A percentile compares a stretch with the other conserved stretches of the same genome.
Conservation (phyloP, 2,888 invertebrate species). For the Andrena bucephala region DNA sequence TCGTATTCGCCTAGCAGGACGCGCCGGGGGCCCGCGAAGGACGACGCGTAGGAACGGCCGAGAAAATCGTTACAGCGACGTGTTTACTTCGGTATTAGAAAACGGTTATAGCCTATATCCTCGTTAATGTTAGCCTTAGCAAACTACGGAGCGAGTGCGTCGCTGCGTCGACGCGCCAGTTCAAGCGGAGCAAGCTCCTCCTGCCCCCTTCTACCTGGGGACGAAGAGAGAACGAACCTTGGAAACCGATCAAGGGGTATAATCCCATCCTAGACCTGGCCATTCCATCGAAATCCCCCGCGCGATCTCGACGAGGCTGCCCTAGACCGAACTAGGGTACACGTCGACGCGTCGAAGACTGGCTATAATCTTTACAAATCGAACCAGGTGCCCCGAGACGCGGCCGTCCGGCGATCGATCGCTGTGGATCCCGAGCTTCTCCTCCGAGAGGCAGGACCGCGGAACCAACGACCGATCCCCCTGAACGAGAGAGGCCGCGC, state of each 20-base stretch:
- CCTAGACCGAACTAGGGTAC: not conserved
- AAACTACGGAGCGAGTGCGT: conserved; percentile 69
- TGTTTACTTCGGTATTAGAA: conserved; percentile 73
- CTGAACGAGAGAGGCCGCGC: not conserved
- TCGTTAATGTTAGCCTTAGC: conserved; percentile 67
- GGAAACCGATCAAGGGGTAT: not conserved
- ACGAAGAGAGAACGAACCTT: not conserved
- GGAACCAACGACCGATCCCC: not conserved
- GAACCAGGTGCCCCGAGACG: conserved; percentile 45
- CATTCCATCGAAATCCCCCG: not conserved
- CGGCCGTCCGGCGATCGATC: conserved; percentile 23
- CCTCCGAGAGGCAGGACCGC: not conserved
- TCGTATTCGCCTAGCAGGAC: not conserved
- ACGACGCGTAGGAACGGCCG: conserved; percentile 58
- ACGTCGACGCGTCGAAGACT: conserved; percentile 50
- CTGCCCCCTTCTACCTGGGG: not conserved
- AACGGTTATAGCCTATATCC: conserved; percentile 72
- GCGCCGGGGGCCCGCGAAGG: conserved; percentile 11
- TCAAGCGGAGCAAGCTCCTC: conserved; percentile 11
- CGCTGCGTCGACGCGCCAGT: conserved; percentile 58
- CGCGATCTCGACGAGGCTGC: conserved; percentile 2
- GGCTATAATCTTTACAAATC: conserved; percentile 44
- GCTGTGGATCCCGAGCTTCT: not conserved
- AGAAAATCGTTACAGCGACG: conserved; percentile 75
- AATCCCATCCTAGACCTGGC: not conserved